Percentiles rank a stretch among this genome's conserved stretches.
Conservation (phyloP, 2,888 invertebrate species). For the Amiota communis region DNA sequence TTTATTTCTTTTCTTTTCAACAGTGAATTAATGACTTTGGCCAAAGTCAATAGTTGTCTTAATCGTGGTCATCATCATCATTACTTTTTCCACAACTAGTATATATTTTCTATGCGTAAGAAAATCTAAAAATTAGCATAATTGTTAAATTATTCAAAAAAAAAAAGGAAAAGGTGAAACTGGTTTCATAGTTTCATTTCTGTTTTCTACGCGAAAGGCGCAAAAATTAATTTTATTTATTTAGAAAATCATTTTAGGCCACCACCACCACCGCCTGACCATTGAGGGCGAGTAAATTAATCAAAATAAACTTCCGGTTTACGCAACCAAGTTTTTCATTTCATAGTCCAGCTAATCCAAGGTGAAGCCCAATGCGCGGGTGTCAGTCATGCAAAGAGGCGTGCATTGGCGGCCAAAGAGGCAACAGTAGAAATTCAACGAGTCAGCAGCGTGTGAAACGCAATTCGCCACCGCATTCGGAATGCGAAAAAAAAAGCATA, state of each 20-base stretch:
- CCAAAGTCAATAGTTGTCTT: conserved; percentile 12
- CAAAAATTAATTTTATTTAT: conserved; percentile 45
- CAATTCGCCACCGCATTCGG: neutral
- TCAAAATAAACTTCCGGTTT: conserved; percentile 68
- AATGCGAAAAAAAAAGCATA: conserved; percentile 22
- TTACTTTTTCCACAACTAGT: neutral
- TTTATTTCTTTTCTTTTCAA: neutral
- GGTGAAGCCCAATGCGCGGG: conserved; percentile 8
- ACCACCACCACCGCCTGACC: too few relatives aligned
- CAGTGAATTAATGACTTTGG: conserved; percentile 12
- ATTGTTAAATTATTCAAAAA: conserved; percentile 22
- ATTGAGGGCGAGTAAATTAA: conserved; percentile 61
- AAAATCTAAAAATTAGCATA: conserved; percentile 16
- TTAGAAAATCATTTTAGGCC: conserved; percentile 46
- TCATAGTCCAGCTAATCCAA: conserved; percentile 40
- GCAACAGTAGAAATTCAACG: conserved; percentile 48
- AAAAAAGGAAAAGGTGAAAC: conserved; percentile 2
- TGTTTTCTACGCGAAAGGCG: conserved; percentile 34
- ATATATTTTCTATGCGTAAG: neutral
- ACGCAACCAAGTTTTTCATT: conserved; percentile 61
- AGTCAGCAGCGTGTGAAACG: conserved; percentile 45
- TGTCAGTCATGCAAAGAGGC: conserved; percentile 30
- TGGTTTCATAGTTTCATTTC: conserved; percentile 24
- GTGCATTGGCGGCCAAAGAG: conserved; percentile 34
- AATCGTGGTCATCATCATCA: neutral